Evolutionary conservation across 2,888 invertebrate genomes (phyloP).

Genomic region (Hedya salicella): DNA sequence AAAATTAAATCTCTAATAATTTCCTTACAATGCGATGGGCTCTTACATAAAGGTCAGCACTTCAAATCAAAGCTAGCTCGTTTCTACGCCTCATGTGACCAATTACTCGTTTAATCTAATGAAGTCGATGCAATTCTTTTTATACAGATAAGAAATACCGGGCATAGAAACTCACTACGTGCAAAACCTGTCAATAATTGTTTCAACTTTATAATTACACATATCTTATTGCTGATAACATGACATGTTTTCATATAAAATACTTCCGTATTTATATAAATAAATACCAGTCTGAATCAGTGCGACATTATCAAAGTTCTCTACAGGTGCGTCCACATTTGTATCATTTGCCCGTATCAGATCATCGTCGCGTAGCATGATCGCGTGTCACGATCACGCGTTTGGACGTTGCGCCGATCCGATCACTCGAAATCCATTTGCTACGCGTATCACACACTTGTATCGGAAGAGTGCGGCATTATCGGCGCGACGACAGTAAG

Average conservation of each 20-base stretch:
- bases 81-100: conserved; percentile 22
- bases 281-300: conserved; percentile 13
- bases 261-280: conserved; percentile 24
- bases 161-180: conserved; percentile 24
- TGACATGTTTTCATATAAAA: conserved; percentile 38
- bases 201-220: conserved; percentile 17
- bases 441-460: no score
- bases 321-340: no score
- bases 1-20: conserved; percentile 29
- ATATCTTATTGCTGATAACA: conserved; percentile 27
- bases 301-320: conserved; percentile 9
- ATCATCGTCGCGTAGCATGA: no score
- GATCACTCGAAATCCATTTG: no score
- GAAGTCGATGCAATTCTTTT: conserved; percentile 6
- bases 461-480: no score
- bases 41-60: conserved; percentile 15
- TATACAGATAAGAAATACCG: background rate
- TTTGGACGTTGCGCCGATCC: no score
- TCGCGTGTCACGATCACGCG: no score
- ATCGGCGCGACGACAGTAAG: no score
- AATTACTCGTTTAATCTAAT: background rate
- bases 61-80: conserved; percentile 24
- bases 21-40: conserved; percentile 16
- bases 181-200: conserved; percentile 12
- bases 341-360: no score